Base-by-base conservation (phyloP, 1,140 invertebrate genomes). In the Drosophila nebulosa region DNA sequence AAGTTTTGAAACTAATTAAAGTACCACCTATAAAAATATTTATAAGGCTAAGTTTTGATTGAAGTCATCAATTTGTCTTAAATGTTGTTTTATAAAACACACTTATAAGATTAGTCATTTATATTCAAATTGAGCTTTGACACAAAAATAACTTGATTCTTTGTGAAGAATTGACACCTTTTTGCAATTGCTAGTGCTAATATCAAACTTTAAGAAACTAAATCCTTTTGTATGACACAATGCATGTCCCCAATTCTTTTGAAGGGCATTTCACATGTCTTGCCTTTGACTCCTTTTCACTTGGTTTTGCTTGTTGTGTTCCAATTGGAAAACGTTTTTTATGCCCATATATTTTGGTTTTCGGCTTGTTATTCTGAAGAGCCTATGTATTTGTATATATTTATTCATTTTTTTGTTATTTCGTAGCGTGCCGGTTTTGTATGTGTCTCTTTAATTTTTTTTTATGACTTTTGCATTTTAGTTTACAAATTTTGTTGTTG, bases 241-340 rank as follows among this genome's bases (percentile, higher is more conserved):
- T 24, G 22, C 10, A 51, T 24, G 2, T 51, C n/a, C 22, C 21
- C 10, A 4, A n/a, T n/a, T 51, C 4, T 50, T 32, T 24, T 2
- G 4, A 21, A 57, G 52, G 51, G 65, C n/a, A 61, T 22, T 61
- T 18, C n/a, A 1, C 14, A 14, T 12, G 30, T 10, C 59, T 46
- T 42, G 32, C 36, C 51, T 35, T 30, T 18, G 35, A 52, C 59
- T 63, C 42, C 65, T 60, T 61, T 39, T 46, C 27, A 10, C n/a
- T 14, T 24, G 2, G 24, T 35, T 30, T 66, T 64, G 39, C 27
- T 24, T 36, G 39, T 66, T 64, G 52, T 22, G 24, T 24, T 69
- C 66, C 61, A 64, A 52, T 63, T 63, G 65, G 59, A 42, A 35
- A 35, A n/a, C n/a, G 18, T 50, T 27, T 46, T 18, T 53, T 24